Base-by-base conservation (phyloP, 2,797 vertebrate genomes). In the Labroides dimidiatus region DNA sequence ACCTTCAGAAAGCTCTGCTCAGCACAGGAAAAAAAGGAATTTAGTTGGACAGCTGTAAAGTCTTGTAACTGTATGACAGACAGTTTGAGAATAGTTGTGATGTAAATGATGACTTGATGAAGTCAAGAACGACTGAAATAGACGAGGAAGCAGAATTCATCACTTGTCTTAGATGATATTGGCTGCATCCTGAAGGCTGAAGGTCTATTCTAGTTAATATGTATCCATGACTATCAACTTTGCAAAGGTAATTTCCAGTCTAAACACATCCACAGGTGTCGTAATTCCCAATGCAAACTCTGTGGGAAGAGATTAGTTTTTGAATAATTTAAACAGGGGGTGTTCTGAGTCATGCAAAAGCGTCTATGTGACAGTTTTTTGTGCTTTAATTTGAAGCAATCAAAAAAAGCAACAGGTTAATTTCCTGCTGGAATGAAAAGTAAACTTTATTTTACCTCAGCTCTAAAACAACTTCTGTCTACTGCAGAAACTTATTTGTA, bases 131-230 rank as follows among this genome's bases (percentile, higher is more conserved):
- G 52, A 56, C n/a, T 57, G 44, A 37, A 54, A 33, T 58, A 45
- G 51, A 65, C 27, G 42, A 47, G 58, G 41, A 60, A 44, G 36
- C 19, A 44, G 13, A 55, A 11, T 5, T 69, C 33, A 42, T 50
- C 39, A 21, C 66, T 47, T 76, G 41, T 57, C 33, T 16, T 16
- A 55, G 23, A 43, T 45, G 24, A 44, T 3, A 55, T 51, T 19
- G 50, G 20, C 54, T 44, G 16, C n/a, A 14, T 63, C 43, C 47
- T 14, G 33, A 33, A 19, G 11, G 48, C 19, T 65, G 43, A 24
- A 53, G 52, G 42, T 75, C 37, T 51, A 64, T 45, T 27, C 14
- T 59, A 50, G 71, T 75, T 72, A 36, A 62, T 66, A 68, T 67
- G 13, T 7, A 59, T 55, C 72, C 45, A 51, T 0, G 21, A 59